Evolutionary conservation across 2,113 vertebrate genomes (phyloP), one percentile per base, ranked within the genome.

Genomic region (Vidua macroura): DNA sequence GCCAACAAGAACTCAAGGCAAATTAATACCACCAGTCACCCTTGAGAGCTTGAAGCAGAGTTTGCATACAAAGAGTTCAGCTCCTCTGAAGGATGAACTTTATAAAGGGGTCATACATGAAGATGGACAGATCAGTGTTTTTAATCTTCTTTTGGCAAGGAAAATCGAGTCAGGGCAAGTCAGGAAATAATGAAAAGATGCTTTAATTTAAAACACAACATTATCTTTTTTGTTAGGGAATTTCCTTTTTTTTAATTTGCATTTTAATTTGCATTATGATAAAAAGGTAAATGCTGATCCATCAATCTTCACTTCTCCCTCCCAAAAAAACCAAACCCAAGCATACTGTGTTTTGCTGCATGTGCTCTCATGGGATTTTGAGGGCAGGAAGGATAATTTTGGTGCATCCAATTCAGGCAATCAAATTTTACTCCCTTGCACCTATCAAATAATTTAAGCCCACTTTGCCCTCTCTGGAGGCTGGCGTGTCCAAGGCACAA

Each of bases 31-130:
- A 16, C 28, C 22, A 37, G 51, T 25, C 14, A 49, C 5, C 9
- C 22, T 6, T 23, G 41, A 15, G 73, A 59, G 23, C 1, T 2
- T 22, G 46, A 77, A 81, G 21, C 3, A 3, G 63, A 28, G 15
- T 4, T 76, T 46, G 14, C 2, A 5, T 25, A 19, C 7, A 9
- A 31, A 44, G 53, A 67, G 28, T 37, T 89, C 35, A 35, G 15
- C 20, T 68, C 4, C 3, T 77, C 72, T 46, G 51, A 59, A 84
- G 33, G 66, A 30, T 18, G 7, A 83, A 31, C 7, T 70, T 79
- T n/a, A n/a, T 23, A 23, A 77, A 77, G 17, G 6, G 7, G 11
- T 35, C 3, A 1, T 31, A 58, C 0, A 1, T 17, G 31, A 60
- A 49, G 43, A 30, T 11, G 19, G 74, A 52, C 0, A 1, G 59